Evolutionary conservation across 2,888 invertebrate genomes (phyloP), one percentile per base, ranked within the genome.

Genomic region (Drosophila kuntzei): DNA sequence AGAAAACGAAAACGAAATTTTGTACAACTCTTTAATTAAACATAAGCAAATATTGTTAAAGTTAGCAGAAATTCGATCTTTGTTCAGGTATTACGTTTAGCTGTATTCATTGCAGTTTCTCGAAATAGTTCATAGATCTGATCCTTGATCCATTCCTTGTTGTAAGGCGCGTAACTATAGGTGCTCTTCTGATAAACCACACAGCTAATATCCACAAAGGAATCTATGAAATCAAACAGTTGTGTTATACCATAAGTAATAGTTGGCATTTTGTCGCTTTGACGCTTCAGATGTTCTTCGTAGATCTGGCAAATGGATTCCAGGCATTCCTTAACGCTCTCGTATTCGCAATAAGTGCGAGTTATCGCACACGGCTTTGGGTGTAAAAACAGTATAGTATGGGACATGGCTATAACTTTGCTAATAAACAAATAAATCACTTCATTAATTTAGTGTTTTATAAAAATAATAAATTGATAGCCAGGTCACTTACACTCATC

Each of bases 271-370:
- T 97, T 96, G 0, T 99, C 99, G 91, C 98, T 98, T 88, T 96
- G 94, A 72, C 97, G 94, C 91, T 99, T 99, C 80, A 99, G 93
- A 93, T 99, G 99, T 89, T 99, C 99, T 90, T 99, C 99, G 90
- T 98, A 99, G 74, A 99, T 99, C 93, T 98, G 98, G 92, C 99
- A 99, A n/a, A 99, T 98, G 29, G 98, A 98, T 93, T 99, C 98
- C 96, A 99, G 96, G 90, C 98, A 98, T 88, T 98, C 98, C 87
- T 98, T 98, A 4, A 99, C 96, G 61, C 97, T 97, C 90, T 99
- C 98, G 90, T 98, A 99, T 92, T 99, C 99, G 0, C 97, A 97
- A 92, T 99, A 99, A 0, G 99, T 99, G 78, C 99, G 94, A 0
- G 98, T 98, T 92, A 98, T 98, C 12, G 98, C 98, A 90, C 97